Base-by-base conservation (phyloP, 2,113 vertebrate species). In the Dicentrarchus labrax region DNA sequence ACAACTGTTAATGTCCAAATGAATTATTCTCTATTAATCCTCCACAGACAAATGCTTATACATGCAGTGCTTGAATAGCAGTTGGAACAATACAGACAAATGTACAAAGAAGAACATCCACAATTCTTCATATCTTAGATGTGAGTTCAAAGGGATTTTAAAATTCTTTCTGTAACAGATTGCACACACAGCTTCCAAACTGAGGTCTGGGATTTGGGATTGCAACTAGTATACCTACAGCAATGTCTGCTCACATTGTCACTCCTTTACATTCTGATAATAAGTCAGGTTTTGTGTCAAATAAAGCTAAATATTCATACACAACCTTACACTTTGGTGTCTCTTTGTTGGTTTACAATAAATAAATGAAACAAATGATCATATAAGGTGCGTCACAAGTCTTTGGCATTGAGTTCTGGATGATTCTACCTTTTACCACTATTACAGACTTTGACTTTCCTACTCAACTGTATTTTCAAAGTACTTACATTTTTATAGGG, bases 1-100 rank as follows among this genome's bases (percentile, higher is more conserved):
- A 75, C 51, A 82, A 74, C 68, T 54, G 50, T 68, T 68, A 72
- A 81, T 78, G 82, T 79, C 51, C 54, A 71, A 86, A 87, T 84
- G 24, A 80, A 47, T 59, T 69, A 64, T 82, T 85, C 77, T 81
- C 48, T 53, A 53, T 81, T 73, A 80, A 51, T 72, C 60, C 12
- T 47, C 48, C 51, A 60, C 59, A 80, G 62, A 72, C 51, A 76
- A 53, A 82, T 61, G 36, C 22, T 48, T 65, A 56, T 56, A 22
- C 22, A 69, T 60, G 48, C 51, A 12, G 30, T 50, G 67, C n/a
- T 66, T 69, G 38, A 41, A 68, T 22, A 68, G 47, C 47, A 72
- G 54, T 65, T 36, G 65, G 43, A 66, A 72, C 48, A 78, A 83
- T 6, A 51, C 38, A 75, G 19, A 83, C 24, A 84, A 80, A 64